Percentiles rank a stretch among this genome's conserved stretches.
phyloP scores from a whole-genome alignment of 1,140 invertebrate species.

The Saccostrea glomerata region DNA sequence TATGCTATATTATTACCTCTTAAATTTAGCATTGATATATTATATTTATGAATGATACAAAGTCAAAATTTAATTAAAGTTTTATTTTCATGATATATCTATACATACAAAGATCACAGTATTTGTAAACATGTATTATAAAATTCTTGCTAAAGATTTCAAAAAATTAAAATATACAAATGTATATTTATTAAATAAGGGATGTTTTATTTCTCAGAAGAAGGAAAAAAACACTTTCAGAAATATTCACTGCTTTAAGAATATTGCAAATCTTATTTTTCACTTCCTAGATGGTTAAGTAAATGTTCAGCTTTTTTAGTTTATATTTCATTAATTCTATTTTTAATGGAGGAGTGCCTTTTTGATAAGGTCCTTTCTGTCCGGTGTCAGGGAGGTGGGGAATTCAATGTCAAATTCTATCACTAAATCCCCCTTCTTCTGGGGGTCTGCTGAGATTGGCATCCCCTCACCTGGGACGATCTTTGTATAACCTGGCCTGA shows the following conservation, averaged over 20 bases:
- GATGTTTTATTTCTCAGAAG: no score
- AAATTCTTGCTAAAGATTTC: no score
- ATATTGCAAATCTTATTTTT: not conserved
- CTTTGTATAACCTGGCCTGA: conserved; percentile 78
- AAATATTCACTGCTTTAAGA: not conserved
- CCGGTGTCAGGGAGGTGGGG: conserved; percentile 73
- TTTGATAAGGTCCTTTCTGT: conserved; percentile 76
- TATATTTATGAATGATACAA: no score
- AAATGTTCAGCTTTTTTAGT: not conserved
- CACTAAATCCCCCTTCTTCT: conserved; percentile 77
- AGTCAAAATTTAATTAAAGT: no score
- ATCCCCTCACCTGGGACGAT: conserved; percentile 78
- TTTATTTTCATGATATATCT: no score
- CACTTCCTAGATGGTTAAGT: not conserved
- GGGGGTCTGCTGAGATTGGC: conserved; percentile 76
- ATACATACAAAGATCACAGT: no score
- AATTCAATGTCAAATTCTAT: conserved; percentile 80
- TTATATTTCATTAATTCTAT: not conserved
- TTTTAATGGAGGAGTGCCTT: conserved; percentile 69
- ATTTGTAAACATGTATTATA: no score
- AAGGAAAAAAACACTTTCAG: not conserved
- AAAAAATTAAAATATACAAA: no score
- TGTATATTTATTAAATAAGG: no score
- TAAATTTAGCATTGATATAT: no score
- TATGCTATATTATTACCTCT: no score